Evolutionary conservation across 1,140 invertebrate genomes (phyloP).

Genomic region (Cylas formicarius): DNA sequence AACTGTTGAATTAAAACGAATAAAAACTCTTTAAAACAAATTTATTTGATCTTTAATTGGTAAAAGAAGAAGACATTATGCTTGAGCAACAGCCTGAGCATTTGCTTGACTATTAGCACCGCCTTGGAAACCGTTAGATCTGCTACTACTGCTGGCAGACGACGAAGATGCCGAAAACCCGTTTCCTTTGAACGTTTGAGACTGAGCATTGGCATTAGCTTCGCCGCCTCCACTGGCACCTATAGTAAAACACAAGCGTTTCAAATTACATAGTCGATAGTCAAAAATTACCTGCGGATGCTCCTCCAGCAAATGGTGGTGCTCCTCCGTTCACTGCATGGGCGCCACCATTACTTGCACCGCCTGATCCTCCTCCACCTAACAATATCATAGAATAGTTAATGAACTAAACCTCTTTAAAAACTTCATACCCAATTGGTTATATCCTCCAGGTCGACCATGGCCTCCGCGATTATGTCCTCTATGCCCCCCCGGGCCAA

Average conservation of each 20-base stretch:
- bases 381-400: too few species aligned
- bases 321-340: too few species aligned
- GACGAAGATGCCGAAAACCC: slow-evolving; percentile 16
- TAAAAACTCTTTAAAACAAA: background rate
- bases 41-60: background rate
- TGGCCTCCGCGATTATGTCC: too few species aligned
- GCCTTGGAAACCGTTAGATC: slow-evolving; percentile 2
- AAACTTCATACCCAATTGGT: too few species aligned
- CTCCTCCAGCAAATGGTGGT: too few species aligned
- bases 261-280: too few species aligned
- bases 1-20: background rate
- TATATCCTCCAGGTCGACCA: too few species aligned
- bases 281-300: too few species aligned
- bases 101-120: slow-evolving; percentile 4
- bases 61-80: background rate
- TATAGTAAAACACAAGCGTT: background rate
- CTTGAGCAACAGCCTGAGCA: slow-evolving; percentile 9
- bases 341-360: too few species aligned
- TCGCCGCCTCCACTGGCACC: slow-evolving; percentile 12
- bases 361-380: too few species aligned
- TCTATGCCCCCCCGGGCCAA: too few species aligned
- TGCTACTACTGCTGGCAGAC: slow-evolving; percentile 13
- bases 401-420: too few species aligned
- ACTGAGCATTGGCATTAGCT: slow-evolving; percentile 16
- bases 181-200: slow-evolving; percentile 12